A percentile compares a stretch with the other conserved stretches of the same genome.
Evolutionary conservation across 2,888 invertebrate genomes (phyloP).

Genomic region (Macrophya annulata): DNA sequence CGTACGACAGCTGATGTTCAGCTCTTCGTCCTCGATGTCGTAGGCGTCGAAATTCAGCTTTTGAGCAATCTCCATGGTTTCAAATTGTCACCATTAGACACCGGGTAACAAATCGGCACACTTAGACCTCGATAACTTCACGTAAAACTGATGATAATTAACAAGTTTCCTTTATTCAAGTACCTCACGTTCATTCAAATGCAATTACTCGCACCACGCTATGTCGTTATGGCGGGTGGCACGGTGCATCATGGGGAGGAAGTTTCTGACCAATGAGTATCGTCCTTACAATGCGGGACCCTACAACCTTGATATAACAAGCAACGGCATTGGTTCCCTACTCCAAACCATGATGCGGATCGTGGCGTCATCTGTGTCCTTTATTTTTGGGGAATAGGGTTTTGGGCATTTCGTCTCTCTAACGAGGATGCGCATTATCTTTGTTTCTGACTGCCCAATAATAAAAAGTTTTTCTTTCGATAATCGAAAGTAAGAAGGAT

Average conservation of each 20-base stretch:
- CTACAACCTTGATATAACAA: slow-evolving; percentile 58
- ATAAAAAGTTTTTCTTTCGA: neutral
- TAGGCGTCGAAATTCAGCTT: slow-evolving; percentile 76
- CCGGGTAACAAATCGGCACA: slow-evolving; percentile 45
- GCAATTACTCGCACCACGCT: slow-evolving; percentile 67
- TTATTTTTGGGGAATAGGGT: slow-evolving; percentile 48
- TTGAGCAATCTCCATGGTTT: slow-evolving; percentile 75
- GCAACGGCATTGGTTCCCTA: slow-evolving; percentile 64
- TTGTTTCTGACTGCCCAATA: neutral
- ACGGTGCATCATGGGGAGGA: slow-evolving; percentile 65
- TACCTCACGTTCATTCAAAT: slow-evolving; percentile 70
- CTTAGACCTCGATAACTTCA: slow-evolving; percentile 27
- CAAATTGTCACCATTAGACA: slow-evolving; percentile 64
- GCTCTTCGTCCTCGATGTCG: slow-evolving; percentile 80
- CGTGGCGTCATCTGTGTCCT: slow-evolving; percentile 64
- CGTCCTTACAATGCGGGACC: slow-evolving; percentile 54
- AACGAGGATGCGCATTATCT: slow-evolving; percentile 23
- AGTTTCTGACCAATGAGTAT: slow-evolving; percentile 63
- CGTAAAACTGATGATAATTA: slow-evolving; percentile 60
- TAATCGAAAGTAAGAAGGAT: neutral
- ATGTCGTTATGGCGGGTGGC: slow-evolving; percentile 74
- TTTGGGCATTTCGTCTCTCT: slow-evolving; percentile 25
- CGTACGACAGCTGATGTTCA: slow-evolving; percentile 81
- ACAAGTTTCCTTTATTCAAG: slow-evolving; percentile 58
- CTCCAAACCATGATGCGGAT: slow-evolving; percentile 59